Evolutionary conservation across 2,797 vertebrate species (phyloP).

Genomic region (Myotis findleyi): DNA sequence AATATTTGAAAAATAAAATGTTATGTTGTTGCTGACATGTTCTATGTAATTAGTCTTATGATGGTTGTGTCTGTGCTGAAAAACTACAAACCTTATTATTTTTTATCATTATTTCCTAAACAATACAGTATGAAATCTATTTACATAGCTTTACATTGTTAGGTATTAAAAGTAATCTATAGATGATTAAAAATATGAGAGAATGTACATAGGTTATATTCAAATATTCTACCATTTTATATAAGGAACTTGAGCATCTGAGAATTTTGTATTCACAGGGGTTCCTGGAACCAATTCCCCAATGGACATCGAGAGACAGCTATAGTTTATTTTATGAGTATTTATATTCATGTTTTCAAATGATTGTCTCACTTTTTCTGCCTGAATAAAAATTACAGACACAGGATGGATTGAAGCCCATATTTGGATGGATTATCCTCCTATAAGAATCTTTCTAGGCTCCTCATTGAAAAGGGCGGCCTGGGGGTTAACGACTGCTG

Average conservation of each 20-base stretch:
- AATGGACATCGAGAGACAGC: background rate
- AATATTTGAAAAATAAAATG: background rate
- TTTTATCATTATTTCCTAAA: background rate
- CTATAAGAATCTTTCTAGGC: background rate
- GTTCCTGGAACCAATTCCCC: background rate
- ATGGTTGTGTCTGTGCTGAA: background rate
- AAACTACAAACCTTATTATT: background rate
- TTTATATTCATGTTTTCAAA: constrained; percentile 12
- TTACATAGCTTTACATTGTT: background rate
- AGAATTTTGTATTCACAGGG: background rate
- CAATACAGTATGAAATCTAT: background rate
- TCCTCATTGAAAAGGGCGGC: background rate
- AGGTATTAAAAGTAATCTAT: background rate
- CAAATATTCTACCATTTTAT: background rate
- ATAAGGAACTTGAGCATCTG: background rate
- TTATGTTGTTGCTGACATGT: background rate
- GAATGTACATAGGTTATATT: background rate
- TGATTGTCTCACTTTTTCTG: background rate
- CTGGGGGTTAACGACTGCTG: background rate
- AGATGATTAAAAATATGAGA: background rate
- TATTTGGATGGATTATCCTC: background rate
- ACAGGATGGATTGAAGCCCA: background rate
- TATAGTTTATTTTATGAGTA: background rate
- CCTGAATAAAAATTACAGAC: constrained; percentile 18
- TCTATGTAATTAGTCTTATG: background rate